Evolutionary conservation across 1,140 invertebrate species (phyloP).

Genomic region (Solenopsis fugax): DNA sequence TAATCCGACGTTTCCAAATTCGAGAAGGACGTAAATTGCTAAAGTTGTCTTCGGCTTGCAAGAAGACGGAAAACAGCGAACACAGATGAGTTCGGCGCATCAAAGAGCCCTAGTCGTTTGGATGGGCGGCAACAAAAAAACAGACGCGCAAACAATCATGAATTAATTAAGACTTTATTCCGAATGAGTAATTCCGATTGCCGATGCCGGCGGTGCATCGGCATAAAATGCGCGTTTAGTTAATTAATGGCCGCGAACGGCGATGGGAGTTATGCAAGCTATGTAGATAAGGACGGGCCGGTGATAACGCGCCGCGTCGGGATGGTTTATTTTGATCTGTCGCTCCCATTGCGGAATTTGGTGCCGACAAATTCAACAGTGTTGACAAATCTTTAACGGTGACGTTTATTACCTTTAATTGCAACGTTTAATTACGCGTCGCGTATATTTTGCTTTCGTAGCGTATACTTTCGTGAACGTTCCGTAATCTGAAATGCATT

Average conservation of each 20-base stretch:
- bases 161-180: conserved; percentile 56
- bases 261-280: conserved; percentile 38
- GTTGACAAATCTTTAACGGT: neutral
- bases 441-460: neutral
- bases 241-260: conserved; percentile 39
- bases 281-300: conserved; percentile 27
- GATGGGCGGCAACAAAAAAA: neutral
- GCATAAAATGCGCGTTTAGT: conserved; percentile 28
- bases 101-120: conserved; percentile 17
- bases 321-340: neutral
- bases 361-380: too few relatives aligned
- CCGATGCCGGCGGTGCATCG: conserved; percentile 1
- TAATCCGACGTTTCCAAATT: neutral
- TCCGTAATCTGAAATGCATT: conserved; percentile 21
- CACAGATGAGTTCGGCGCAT: neutral
- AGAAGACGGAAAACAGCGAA: neutral
- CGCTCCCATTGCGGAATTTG: neutral
- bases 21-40: neutral
- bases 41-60: neutral
- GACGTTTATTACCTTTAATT: conserved; percentile 11
- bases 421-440: too few relatives aligned
- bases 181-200: conserved; percentile 29
- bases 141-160: conserved; percentile 9
- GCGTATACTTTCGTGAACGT: neutral
- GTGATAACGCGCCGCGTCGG: neutral